Evolutionary conservation across 1,140 invertebrate species (phyloP).

Genomic region (Penaeus japonicus): DNA sequence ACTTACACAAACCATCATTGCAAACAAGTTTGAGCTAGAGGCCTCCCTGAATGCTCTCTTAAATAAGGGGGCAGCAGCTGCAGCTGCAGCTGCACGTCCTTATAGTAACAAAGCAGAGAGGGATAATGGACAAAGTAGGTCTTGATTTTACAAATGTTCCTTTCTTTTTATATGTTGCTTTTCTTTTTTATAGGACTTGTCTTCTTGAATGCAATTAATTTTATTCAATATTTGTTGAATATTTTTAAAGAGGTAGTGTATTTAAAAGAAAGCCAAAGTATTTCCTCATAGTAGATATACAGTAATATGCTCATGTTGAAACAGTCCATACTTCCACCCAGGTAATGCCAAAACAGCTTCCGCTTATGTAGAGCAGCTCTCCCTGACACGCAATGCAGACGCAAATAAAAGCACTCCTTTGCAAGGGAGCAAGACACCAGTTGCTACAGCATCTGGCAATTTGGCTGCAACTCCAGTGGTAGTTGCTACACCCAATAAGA

Average conservation of each 20-base stretch:
- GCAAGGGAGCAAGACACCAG: neutral
- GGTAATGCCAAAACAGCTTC: neutral
- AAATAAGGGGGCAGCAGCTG: neutral
- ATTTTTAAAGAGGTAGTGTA: neutral
- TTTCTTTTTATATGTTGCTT: too few relatives aligned
- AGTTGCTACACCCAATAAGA: conserved; percentile 3
- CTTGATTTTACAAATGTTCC: too few relatives aligned
- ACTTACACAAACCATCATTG: conserved; percentile 62
- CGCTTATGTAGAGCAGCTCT: conserved; percentile 21
- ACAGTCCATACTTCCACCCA: neutral
- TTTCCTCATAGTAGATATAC: too few relatives aligned
- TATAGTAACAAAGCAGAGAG: neutral
- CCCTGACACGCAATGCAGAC: neutral
- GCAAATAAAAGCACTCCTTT: too few relatives aligned
- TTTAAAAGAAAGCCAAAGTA: neutral
- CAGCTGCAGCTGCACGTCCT: neutral
- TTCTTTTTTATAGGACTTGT: neutral
- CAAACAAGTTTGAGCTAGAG: conserved; percentile 64
- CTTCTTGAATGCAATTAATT: neutral
- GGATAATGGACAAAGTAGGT: neutral
- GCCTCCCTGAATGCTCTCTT: conserved; percentile 64
- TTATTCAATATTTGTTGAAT: neutral
- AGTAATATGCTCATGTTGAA: too few relatives aligned
- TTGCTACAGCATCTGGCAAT: neutral
- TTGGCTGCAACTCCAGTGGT: neutral